Evolutionary conservation across 2,888 invertebrate genomes (phyloP).

Genomic region (Polymixis flavicincta): DNA sequence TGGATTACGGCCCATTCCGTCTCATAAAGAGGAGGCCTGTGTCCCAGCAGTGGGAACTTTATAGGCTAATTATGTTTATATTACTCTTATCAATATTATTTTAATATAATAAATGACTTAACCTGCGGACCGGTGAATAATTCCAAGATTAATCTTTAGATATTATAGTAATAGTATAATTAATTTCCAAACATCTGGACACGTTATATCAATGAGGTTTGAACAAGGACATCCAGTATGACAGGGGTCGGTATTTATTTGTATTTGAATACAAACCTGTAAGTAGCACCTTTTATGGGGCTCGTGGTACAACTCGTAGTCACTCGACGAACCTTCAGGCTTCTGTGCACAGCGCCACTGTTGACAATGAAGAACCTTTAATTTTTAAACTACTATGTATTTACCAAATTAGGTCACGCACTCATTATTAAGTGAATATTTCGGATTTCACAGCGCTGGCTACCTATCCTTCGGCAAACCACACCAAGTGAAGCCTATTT

Average conservation of each 20-base stretch:
- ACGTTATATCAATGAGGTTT: no score
- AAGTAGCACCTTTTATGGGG: conserved; percentile 88
- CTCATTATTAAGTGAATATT: neutral
- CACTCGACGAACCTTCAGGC: conserved; percentile 87
- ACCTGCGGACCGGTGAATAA: neutral
- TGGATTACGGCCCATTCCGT: no score
- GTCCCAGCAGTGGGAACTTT: no score
- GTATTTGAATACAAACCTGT: conserved; percentile 78
- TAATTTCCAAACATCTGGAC: no score
- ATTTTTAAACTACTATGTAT: no score
- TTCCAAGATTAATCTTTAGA: neutral
- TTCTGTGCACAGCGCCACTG: conserved; percentile 87
- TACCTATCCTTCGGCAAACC: neutral
- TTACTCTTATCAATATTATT: no score
- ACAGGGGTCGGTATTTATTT: no score
- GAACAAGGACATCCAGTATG: no score
- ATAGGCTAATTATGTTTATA: no score
- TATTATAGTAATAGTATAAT: neutral
- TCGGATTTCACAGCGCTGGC: neutral
- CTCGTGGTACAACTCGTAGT: conserved; percentile 87
- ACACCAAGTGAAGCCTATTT: neutral
- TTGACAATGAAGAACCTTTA: conserved; percentile 51
- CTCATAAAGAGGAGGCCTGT: no score
- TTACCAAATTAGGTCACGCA: neutral
- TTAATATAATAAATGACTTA: neutral